Evolutionary conservation across 2,113 vertebrate species (phyloP).

Genomic region (Catagonus wagneri): DNA sequence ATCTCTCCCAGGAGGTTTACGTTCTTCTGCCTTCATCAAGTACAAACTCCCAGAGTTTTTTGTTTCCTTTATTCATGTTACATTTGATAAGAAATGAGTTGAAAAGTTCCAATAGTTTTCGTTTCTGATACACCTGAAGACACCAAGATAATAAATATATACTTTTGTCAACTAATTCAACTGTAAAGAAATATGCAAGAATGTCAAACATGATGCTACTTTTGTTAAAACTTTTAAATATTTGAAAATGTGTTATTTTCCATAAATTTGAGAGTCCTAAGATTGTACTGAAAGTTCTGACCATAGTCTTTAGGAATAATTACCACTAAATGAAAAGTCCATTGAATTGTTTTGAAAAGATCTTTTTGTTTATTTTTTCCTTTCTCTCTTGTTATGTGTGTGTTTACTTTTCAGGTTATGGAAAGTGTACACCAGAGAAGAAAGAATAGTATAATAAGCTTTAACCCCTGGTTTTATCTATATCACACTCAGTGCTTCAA

Average conservation of each 20-base stretch:
- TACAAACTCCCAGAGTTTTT: background rate
- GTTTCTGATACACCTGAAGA: background rate
- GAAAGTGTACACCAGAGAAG: background rate
- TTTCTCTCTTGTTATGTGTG: background rate
- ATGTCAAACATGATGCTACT: background rate
- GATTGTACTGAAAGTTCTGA: background rate
- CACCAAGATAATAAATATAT: background rate
- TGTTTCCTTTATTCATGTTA: background rate
- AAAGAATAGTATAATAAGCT: background rate
- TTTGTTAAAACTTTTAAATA: background rate
- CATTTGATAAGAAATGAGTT: background rate
- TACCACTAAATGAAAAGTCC: conserved; percentile 20
- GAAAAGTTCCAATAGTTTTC: background rate
- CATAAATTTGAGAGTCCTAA: background rate
- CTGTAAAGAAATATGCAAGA: background rate
- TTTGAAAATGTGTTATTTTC: conserved; percentile 14
- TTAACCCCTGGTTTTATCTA: background rate
- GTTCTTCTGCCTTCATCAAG: background rate
- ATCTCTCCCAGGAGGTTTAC: background rate
- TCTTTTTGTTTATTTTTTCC: background rate
- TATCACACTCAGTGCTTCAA: background rate
- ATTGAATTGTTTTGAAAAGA: background rate
- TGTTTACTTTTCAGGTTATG: conserved; percentile 37
- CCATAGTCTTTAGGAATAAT: background rate
- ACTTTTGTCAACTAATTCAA: background rate